Base-by-base conservation (phyloP, 1,140 invertebrate genomes). In the Stratiolaelaps scimitus region DNA sequence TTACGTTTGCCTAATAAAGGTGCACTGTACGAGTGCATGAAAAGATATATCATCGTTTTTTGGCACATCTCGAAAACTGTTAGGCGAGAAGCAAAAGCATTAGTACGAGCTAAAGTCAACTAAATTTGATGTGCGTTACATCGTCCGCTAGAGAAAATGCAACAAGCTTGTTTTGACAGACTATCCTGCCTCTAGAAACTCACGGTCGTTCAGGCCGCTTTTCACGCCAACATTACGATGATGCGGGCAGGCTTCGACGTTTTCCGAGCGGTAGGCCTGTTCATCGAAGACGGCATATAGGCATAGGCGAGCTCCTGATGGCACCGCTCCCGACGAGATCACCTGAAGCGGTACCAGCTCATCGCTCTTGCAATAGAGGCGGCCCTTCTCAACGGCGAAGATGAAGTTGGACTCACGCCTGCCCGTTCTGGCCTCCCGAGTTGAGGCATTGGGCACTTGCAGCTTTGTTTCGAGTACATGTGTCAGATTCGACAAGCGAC, bases 211-310 rank as follows among this genome's bases (percentile, higher is more conserved):
- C 4, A 29, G 17, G 4, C 4, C 23, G 20, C 34, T 34, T 26
- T 17, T 17, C 15, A 19, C 2, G 6, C 15, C 34, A 1, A 34
- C 17, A 1, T 17, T 26, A 4, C 53, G 53, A 10, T 60, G 53
- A 34, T 60, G 26, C 1, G 53, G 26, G 10, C 53, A 60, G 2
- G 53, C 26, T 15, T 29, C 53, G 53, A 60, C 53, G 34, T 60
- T 60, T 34, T 60, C 53, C 26, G 13, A 23, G 34, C 53, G 53
- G 20, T 60, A 60, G 13, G 26, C 13, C 34, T 15, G 17, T 15
- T 60, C 53, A 34, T 17, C 20, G 26, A 20, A 60, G 15, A 60
- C 34, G 15, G 23, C 15, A 10, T 20, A 60, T 19, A 60, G 26
- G 34, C 26, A 60, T 13, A 60, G n/a, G 13, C 13, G 13, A 13